phyloP scores from a whole-genome alignment of 2,113 vertebrate species.

The Perca schrenkii region DNA sequence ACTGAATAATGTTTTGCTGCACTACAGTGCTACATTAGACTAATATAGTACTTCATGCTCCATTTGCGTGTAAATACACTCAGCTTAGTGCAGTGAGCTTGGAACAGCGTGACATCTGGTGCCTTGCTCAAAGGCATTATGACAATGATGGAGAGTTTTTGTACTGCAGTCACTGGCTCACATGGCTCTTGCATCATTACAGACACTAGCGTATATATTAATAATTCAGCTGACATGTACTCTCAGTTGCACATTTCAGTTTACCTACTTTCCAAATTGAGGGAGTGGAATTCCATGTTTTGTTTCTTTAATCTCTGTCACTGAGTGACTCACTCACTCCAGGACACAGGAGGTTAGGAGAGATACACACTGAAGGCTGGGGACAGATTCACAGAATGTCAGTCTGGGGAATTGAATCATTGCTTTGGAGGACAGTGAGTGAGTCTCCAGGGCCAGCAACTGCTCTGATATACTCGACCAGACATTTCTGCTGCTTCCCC shows the following conservation, averaged over 20 bases:
- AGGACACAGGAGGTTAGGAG: neutral
- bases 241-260: slow-evolving; percentile 39
- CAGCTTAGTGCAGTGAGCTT: slow-evolving; percentile 45
- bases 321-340: slow-evolving; percentile 26
- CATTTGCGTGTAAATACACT: slow-evolving; percentile 51
- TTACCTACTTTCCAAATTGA: slow-evolving; percentile 23
- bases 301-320: slow-evolving; percentile 7
- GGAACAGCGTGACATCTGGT: slow-evolving; percentile 50
- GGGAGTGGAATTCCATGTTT: slow-evolving; percentile 52
- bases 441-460: slow-evolving; percentile 40
- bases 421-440: slow-evolving; percentile 37
- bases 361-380: slow-evolving; percentile 20
- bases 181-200: slow-evolving; percentile 10
- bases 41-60: slow-evolving; percentile 40
- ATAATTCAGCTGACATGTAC: slow-evolving; percentile 43
- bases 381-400: slow-evolving; percentile 32
- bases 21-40: slow-evolving; percentile 20
- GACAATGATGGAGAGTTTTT: slow-evolving; percentile 36
- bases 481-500: slow-evolving; percentile 42
- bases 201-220: slow-evolving; percentile 21
- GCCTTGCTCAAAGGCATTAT: slow-evolving; percentile 71
- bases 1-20: slow-evolving; percentile 23
- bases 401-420: slow-evolving; percentile 43
- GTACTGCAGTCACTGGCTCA: slow-evolving; percentile 18
- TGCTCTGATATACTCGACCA: slow-evolving; percentile 31